These are phyloP conservation scores for Rhyacichthys aspro DNA, from an alignment of 2,797 vertebrate genomes.

Conservation along the genomic window DNA sequence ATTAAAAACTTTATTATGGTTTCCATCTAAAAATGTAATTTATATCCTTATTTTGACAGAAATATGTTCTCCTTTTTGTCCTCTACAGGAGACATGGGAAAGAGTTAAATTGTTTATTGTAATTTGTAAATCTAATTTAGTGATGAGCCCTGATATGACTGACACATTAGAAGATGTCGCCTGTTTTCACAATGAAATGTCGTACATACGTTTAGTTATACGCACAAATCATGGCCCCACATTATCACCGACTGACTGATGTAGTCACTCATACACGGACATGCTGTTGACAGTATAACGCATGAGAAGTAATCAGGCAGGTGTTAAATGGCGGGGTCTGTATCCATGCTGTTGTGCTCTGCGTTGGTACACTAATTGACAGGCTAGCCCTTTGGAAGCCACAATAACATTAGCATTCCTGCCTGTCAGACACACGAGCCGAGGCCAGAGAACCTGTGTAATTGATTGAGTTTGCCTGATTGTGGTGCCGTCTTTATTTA, in stretches of 20 bases:
- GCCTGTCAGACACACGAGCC: constrained; percentile 81
- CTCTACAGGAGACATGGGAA: constrained; percentile 12
- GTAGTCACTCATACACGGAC: constrained; percentile 22
- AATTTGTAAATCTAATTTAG: constrained; percentile 33
- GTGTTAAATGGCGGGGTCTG: constrained; percentile 76
- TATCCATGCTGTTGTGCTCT: constrained; percentile 73
- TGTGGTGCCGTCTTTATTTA: constrained; percentile 97
- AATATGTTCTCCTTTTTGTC: constrained; percentile 16
- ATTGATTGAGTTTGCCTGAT: constrained; percentile 97
- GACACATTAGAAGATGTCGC: constrained; percentile 16
- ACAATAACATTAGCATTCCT: constrained; percentile 87
- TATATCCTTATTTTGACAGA: neutral
- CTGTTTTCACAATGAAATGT: constrained; percentile 32
- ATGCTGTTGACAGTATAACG: constrained; percentile 26
- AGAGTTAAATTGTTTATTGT: constrained; percentile 28
- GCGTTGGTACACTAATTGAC: constrained; percentile 73
- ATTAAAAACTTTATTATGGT: neutral
- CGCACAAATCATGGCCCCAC: constrained; percentile 13
- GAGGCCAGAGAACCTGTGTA: constrained; percentile 86
- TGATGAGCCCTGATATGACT: constrained; percentile 26
- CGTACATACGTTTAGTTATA: constrained; percentile 21
- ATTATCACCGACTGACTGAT: constrained; percentile 16
- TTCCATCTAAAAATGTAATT: too few species aligned
- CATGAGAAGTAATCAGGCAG: constrained; percentile 68
- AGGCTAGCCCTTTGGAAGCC: constrained; percentile 85